These are phyloP conservation scores for Agriopis aurantiaria DNA, from an alignment of 2,888 invertebrate genomes.

Conservation along the genomic window DNA sequence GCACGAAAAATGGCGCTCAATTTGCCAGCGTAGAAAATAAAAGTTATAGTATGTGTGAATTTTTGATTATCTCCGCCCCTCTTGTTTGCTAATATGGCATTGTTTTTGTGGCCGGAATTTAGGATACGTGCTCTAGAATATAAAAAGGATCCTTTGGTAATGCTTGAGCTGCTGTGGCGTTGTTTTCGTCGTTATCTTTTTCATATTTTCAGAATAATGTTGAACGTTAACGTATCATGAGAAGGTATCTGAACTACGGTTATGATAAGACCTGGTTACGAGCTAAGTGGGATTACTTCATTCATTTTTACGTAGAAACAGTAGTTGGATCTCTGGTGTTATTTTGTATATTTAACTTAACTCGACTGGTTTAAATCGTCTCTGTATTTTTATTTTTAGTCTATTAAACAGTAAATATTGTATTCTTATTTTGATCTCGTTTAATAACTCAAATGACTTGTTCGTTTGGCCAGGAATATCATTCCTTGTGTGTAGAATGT, in stretches of 20 bases:
- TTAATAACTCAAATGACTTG: too few species aligned
- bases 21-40: conserved; percentile 63
- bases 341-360: neutral
- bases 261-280: conserved; percentile 10
- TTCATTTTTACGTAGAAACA: conserved; percentile 8
- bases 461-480: too few species aligned
- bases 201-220: conserved; percentile 35
- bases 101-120: conserved; percentile 46
- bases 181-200: conserved; percentile 36
- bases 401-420: neutral
- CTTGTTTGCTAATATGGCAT: conserved; percentile 48
- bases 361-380: neutral
- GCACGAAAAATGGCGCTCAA: conserved; percentile 75
- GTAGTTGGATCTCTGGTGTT: neutral
- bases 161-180: conserved; percentile 28
- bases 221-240: conserved; percentile 28
- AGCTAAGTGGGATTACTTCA: conserved; percentile 11
- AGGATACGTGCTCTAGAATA: conserved; percentile 41
- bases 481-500: too few species aligned
- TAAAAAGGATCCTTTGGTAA: conserved; percentile 39
- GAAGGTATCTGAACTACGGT: conserved; percentile 17
- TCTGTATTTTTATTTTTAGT: neutral
- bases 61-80: conserved; percentile 47
- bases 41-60: conserved; percentile 53
- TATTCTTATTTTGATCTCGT: neutral